phyloP scores from a whole-genome alignment of 2,113 vertebrate genomes.

The Sterrhoptilus dennistouni region DNA sequence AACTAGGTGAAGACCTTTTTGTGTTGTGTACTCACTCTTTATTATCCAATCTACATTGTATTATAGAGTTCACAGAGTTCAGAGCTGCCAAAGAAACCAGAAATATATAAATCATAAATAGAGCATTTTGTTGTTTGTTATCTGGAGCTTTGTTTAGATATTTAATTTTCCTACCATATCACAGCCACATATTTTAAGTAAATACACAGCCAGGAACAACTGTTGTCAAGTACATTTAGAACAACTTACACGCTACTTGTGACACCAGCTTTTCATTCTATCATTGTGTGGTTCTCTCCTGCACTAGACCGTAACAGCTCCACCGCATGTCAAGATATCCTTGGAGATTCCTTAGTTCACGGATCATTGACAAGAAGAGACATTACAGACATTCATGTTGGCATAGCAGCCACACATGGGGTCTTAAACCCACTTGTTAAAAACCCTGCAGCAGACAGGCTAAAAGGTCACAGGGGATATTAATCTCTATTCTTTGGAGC shows the following conservation, averaged over 20 bases:
- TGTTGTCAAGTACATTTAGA: not conserved
- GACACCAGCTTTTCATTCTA: not conserved
- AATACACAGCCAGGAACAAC: not conserved
- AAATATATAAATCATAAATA: not conserved
- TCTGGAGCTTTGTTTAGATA: not conserved
- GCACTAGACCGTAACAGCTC: slow-evolving; percentile 8
- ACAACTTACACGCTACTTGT: not conserved
- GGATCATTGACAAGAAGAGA: slow-evolving; percentile 37
- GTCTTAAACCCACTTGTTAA: slow-evolving; percentile 42
- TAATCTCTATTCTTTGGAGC: slow-evolving; percentile 44
- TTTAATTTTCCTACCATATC: not conserved
- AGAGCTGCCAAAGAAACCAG: not conserved
- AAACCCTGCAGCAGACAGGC: slow-evolving; percentile 31
- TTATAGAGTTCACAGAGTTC: not conserved
- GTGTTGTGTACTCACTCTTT: not conserved
- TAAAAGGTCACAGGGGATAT: slow-evolving; percentile 52
- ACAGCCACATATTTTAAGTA: not conserved
- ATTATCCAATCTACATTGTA: not conserved
- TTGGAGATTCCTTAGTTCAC: slow-evolving; percentile 29
- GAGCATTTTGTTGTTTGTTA: not conserved
- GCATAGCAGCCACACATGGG: slow-evolving; percentile 11
- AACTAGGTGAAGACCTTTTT: not conserved
- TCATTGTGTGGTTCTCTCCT: not conserved
- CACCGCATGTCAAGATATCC: not conserved
- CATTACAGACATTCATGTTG: not conserved